These are phyloP conservation scores for Eptesicus fuscus DNA, from an alignment of 2,113 vertebrate genomes.

Conservation along the genomic window DNA sequence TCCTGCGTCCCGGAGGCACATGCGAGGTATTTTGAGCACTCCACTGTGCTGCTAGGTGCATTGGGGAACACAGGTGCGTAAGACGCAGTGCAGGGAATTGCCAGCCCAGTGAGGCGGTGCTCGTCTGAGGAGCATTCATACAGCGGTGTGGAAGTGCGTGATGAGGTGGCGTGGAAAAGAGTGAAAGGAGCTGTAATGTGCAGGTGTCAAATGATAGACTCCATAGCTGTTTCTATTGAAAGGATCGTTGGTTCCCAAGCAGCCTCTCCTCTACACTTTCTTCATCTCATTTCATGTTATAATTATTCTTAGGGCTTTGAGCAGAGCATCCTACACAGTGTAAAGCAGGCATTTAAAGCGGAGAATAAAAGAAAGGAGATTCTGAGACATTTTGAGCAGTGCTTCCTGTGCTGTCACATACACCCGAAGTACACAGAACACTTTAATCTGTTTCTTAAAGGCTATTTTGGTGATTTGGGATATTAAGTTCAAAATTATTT, in stretches of 20 bases:
- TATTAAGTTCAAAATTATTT: background rate
- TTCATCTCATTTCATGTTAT: background rate
- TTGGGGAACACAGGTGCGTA: background rate
- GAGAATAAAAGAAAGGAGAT: background rate
- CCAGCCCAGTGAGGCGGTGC: accelerated
- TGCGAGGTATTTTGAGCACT: background rate
- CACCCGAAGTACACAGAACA: background rate
- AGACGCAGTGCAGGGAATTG: background rate
- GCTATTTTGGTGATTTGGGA: background rate
- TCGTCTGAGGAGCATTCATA: accelerated
- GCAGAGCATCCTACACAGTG: background rate
- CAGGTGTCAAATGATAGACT: background rate
- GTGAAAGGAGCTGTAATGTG: background rate
- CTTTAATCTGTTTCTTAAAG: background rate
- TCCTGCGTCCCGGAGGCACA: background rate
- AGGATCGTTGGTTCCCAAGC: background rate
- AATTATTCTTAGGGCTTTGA: background rate
- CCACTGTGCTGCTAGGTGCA: background rate
- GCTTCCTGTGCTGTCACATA: background rate
- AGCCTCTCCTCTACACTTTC: background rate
- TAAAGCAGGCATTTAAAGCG: background rate
- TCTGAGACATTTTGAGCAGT: background rate
- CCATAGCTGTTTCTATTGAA: background rate
- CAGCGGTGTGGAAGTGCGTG: background rate
- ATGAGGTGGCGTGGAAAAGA: background rate